phyloP scores from a whole-genome alignment of 2,113 vertebrate species.

The Chaetops frenatus region DNA sequence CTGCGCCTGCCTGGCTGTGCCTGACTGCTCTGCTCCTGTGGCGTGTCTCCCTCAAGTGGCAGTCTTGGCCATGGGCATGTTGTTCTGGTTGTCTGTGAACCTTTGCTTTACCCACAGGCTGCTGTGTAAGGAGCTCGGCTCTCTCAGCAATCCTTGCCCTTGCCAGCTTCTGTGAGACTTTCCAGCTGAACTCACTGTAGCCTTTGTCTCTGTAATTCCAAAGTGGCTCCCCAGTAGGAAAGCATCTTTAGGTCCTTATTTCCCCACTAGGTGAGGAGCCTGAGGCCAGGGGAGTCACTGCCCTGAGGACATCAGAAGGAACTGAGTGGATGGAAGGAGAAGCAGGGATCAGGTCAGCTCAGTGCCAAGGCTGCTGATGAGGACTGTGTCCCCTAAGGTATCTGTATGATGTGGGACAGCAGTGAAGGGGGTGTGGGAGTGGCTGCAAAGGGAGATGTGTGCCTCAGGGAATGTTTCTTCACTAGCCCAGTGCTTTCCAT shows the following conservation, averaged over 20 bases:
- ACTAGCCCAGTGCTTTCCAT: not conserved
- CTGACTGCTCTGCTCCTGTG: not conserved
- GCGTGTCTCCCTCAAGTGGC: not conserved
- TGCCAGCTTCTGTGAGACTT: not conserved
- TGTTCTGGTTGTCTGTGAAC: not conserved
- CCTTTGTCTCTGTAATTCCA: not conserved
- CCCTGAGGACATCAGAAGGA: not conserved
- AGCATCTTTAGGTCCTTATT: not conserved
- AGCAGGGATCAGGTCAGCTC: not conserved
- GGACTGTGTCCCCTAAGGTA: not conserved
- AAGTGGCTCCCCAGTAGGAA: not conserved
- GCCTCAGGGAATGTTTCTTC: not conserved
- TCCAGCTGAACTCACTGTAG: not conserved
- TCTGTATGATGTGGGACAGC: not conserved
- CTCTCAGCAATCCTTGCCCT: not conserved
- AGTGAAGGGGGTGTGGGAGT: not conserved
- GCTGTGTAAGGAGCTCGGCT: not conserved
- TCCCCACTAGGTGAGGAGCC: not conserved
- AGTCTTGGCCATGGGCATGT: rapidly evolving
- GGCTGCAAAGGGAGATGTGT: not conserved
- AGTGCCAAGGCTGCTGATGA: rapidly evolving
- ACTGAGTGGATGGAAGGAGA: not conserved
- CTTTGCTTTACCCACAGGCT: not conserved
- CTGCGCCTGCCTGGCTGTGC: not conserved
- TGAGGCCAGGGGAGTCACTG: not conserved